Base-by-base conservation (phyloP, 2,113 vertebrate genomes). In the Urocitellus parryii region DNA sequence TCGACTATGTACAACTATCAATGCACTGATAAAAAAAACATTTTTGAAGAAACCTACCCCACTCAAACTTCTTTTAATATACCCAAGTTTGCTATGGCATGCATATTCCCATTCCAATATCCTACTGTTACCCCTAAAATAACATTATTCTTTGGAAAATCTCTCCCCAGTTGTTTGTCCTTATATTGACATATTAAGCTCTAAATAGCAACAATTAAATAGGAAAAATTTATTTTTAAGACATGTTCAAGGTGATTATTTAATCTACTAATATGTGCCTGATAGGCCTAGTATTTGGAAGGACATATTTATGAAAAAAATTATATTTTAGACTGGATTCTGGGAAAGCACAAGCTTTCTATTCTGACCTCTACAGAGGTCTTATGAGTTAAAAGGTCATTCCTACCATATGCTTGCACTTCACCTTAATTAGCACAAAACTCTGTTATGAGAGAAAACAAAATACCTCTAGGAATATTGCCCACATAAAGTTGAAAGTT, bases 161-260 rank as follows among this genome's bases (percentile, higher is more conserved):
- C 29, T 79, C 45, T 53, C 32, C 20, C 73, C 67, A 22, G 11
- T 73, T 56, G 9, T 39, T 39, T 51, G 27, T 58, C 32, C 22
- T 67, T 16, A 78, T 10, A 37, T 17, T 37, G 22, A 67, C 13
- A 51, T 14, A 85, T 42, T 32, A 85, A 80, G 85, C 12, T 83
- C 0, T 53, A 77, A 88, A 79, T 89, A 83, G 70, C 8, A 89
- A 74, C 61, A 85, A 16, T 37, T 80, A 83, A 76, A n/a, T 56
- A 58, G 63, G 72, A 39, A 68, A 94, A 96, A 79, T 4, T 3
- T 32, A 72, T 17, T 72, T 72, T 79, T 39, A 94, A 92, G 37
- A 95, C 18, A 37, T 96, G 25, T 76, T 96, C 63, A 51, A 88
- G 22, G 17, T 95, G 53, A 78, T 74, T 95, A 65, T 81, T 93